Base-by-base conservation (phyloP, 2,888 invertebrate species). In the Clusia tigrina region DNA sequence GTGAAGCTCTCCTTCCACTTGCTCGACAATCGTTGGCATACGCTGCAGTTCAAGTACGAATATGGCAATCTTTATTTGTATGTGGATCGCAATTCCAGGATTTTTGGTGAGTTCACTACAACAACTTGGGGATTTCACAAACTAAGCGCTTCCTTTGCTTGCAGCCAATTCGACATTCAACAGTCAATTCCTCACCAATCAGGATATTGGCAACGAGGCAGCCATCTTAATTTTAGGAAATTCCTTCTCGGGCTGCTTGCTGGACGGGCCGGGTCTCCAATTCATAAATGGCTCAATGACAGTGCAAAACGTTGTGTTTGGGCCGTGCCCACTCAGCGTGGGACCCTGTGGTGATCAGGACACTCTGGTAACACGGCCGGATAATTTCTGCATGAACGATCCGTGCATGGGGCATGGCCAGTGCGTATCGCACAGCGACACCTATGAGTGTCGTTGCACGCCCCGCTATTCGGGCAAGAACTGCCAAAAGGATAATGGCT, bases 401-500 rank as follows among this genome's bases (percentile, higher is more conserved):
- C 92, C 93, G 24, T 93, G 93, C 85, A 89, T 93, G 90, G 87
- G 90, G 74, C 93, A 91, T 82, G 94, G 94, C 60, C 89, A 88
- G 54, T 94, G 93, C 84, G 89, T 91, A 69, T 91, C 91, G 48
- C 87, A 89, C 55, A 66, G 88, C 68, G 93, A 94, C 78, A 87
- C 89, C 66, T 95, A 94, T 83, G 91, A 91, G 78, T 96, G 96
- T 83, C 89, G 89, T 79, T 95, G 95, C 85, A 87, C 90, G 63
- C 89, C 93, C 32, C 89, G 94, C 60, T 95, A 93, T 84, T 89
- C 91, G 60, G 95, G 95, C 70, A 91, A 91, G 85, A 93, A 94
- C 85, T 95, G 95, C 85, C 91, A 94, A 83, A 89, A 89, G 81
- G 93, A 93, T 84, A 88, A 86, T 80, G 93, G 92, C 57, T 88